Evolutionary conservation across 2,888 invertebrate genomes (phyloP).

Genomic region (Drosophila algonquin): DNA sequence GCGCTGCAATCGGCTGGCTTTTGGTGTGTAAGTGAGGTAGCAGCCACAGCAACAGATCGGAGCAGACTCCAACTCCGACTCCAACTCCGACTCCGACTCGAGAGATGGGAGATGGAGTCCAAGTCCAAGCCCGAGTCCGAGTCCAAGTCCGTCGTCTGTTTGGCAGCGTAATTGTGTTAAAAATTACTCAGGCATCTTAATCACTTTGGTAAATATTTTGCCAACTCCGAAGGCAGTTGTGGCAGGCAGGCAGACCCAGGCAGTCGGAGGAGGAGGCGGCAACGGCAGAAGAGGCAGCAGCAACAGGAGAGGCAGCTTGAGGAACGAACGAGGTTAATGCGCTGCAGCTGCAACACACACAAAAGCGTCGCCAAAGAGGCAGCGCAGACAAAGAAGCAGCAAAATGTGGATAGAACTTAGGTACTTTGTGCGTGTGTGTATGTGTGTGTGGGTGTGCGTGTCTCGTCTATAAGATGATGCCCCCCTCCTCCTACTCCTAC

Average conservation of each 20-base stretch:
- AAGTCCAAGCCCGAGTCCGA: slow-evolving; percentile 51
- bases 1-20: slow-evolving; percentile 47
- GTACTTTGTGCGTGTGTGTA: not conserved
- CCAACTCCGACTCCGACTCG: slow-evolving; percentile 17
- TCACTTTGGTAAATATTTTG: slow-evolving; percentile 80
- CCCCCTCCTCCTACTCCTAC: not conserved
- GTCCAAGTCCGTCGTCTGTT: slow-evolving; percentile 74
- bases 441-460: slow-evolving; percentile 70
- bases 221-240: slow-evolving; percentile 41
- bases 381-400: slow-evolving; percentile 48
- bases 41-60: slow-evolving; percentile 39
- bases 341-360: slow-evolving; percentile 70
- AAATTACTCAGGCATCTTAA: slow-evolving; percentile 80
- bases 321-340: slow-evolving; percentile 70
- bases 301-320: slow-evolving; percentile 20
- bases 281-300: slow-evolving; percentile 31
- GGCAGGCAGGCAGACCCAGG: slow-evolving; percentile 60
- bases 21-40: slow-evolving; percentile 51
- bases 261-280: slow-evolving; percentile 15
- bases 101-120: slow-evolving; percentile 12
- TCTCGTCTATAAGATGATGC: slow-evolving; percentile 7
- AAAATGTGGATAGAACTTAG: slow-evolving; percentile 46
- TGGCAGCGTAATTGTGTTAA: slow-evolving; percentile 81
- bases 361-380: slow-evolving; percentile 8
- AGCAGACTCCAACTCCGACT: slow-evolving; percentile 48